phyloP scores from a whole-genome alignment of 1,140 invertebrate genomes.

The Stegodyphus mimosarum region DNA sequence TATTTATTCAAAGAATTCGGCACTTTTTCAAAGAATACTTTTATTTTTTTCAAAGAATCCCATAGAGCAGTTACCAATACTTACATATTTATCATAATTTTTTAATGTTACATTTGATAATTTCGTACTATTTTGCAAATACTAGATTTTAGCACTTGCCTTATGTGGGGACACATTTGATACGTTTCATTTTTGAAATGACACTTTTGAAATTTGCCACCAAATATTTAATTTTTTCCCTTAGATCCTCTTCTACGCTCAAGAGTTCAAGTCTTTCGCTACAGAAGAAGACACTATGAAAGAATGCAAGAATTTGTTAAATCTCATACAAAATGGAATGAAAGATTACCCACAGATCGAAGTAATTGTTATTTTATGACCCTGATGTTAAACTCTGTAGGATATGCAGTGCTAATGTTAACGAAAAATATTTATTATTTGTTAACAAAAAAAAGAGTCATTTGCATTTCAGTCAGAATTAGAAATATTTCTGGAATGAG shows the following conservation, averaged over 20 bases:
- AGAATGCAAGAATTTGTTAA: neutral
- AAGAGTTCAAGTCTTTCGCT: neutral
- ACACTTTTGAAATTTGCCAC: neutral
- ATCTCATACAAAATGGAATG: neutral
- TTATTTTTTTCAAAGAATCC: neutral
- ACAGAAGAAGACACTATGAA: constrained; percentile 4
- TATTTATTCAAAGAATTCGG: no score
- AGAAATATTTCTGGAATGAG: neutral
- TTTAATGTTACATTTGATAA: neutral
- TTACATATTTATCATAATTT: neutral
- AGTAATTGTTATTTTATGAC: neutral
- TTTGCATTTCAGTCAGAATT: neutral
- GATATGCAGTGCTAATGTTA: neutral
- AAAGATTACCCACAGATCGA: constrained; percentile 10
- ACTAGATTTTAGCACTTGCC: neutral
- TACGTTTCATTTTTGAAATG: neutral
- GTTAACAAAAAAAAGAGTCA: neutral
- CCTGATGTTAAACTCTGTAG: neutral
- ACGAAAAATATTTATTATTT: neutral
- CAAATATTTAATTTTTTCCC: neutral
- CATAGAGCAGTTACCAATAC: neutral
- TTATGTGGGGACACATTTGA: neutral
- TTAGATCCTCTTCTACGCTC: constrained; percentile 8
- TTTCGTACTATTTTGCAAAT: neutral
- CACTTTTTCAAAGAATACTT: neutral